A percentile compares a stretch with the other conserved stretches of the same genome.
These are phyloP conservation scores for Ladona fulva DNA, from an alignment of 1,140 invertebrate genomes.

Conservation along the genomic window DNA sequence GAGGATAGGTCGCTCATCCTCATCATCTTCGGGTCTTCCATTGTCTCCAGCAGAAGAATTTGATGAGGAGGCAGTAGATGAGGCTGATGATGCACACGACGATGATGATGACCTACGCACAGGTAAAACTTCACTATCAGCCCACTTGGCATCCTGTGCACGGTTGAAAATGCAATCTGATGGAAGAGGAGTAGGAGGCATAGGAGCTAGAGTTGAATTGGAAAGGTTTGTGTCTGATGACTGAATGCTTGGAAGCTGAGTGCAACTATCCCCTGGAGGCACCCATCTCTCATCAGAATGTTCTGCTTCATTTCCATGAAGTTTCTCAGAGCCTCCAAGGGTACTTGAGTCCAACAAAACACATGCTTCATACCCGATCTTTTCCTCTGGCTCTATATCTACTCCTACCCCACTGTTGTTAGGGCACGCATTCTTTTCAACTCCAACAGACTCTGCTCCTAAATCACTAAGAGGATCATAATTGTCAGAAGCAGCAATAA, in stretches of 20 bases:
- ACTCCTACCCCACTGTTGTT: not conserved
- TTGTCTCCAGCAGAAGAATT: constrained; percentile 20
- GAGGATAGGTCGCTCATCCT: not conserved
- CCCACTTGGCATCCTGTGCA: constrained; percentile 54
- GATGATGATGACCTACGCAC: constrained; percentile 55
- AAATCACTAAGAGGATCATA: not conserved
- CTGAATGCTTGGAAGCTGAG: constrained; percentile 33
- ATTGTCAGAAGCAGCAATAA: not conserved
- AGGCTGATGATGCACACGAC: constrained; percentile 44
- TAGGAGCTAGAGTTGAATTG: constrained; percentile 33
- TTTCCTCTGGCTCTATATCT: not conserved
- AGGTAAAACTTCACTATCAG: constrained; percentile 59
- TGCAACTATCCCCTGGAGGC: constrained; percentile 41
- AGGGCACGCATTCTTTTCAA: not conserved
- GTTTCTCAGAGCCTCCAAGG: constrained; percentile 36
- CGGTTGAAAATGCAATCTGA: constrained; percentile 55
- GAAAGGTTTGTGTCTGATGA: constrained; percentile 28
- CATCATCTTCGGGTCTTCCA: not conserved
- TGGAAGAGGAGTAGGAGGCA: constrained; percentile 49
- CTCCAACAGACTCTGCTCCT: not conserved
- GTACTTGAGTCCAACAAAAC: constrained; percentile 30
- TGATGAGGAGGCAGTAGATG: constrained; percentile 44
- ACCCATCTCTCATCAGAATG: constrained; percentile 56
- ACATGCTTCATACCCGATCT: not conserved
- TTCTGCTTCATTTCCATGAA: constrained; percentile 37